Conservation (phyloP, 2,888 invertebrate genomes). For the Athalia rosae region DNA sequence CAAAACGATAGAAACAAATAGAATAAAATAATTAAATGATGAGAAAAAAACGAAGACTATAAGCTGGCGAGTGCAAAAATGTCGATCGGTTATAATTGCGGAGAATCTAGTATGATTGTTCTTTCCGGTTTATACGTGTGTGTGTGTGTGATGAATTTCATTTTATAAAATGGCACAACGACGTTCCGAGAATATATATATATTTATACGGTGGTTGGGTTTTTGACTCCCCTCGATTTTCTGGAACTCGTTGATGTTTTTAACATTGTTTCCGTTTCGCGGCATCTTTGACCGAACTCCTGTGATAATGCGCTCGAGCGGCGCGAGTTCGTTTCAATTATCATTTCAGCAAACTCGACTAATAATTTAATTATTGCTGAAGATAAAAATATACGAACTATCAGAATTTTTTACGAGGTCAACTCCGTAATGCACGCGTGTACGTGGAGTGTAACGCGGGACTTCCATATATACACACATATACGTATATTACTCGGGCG, state of each 20-base stretch:
- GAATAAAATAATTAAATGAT: background rate
- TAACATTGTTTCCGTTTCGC: slow-evolving; percentile 14
- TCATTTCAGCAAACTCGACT: background rate
- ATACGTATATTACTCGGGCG: too few relatives aligned
- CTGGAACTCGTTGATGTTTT: slow-evolving; percentile 6
- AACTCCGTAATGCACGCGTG: too few relatives aligned
- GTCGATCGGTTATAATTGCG: background rate
- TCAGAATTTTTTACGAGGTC: too few relatives aligned
- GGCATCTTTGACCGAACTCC: slow-evolving; percentile 5
- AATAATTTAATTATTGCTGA: too few relatives aligned
- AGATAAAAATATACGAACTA: too few relatives aligned
- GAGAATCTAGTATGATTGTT: slow-evolving; percentile 71
- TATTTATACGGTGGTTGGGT: background rate
- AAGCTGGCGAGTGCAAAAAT: background rate
- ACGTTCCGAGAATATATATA: slow-evolving; percentile 62
- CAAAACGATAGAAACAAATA: too few relatives aligned
- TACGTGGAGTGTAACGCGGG: too few relatives aligned
- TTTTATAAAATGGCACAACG: slow-evolving; percentile 61
- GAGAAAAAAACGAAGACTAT: background rate
- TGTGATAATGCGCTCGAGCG: background rate
- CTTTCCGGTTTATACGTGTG: slow-evolving; percentile 64
- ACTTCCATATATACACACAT: too few relatives aligned
- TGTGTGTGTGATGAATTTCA: too few relatives aligned
- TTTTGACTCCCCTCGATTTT: slow-evolving; percentile 5
- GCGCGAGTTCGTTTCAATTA: slow-evolving; percentile 6